Evolutionary conservation across 1,140 invertebrate species (phyloP).

Genomic region (Drosophila pandora): DNA sequence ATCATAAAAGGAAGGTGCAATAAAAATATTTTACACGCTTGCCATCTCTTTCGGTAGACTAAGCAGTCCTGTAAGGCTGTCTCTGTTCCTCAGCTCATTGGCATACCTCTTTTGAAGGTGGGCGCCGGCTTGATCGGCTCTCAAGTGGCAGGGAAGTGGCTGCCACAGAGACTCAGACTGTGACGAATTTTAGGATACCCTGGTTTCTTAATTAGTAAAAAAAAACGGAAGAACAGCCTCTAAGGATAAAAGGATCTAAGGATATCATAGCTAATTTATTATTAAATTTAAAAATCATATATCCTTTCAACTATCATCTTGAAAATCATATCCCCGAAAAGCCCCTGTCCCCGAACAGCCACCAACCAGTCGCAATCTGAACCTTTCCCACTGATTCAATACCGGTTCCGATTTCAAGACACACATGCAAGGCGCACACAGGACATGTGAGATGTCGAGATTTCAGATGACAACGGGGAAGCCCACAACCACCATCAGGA

Average conservation of each 20-base stretch:
- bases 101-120: slow-evolving; percentile 34
- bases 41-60: slow-evolving; percentile 20
- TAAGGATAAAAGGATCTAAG: not conserved
- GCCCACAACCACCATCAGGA: not conserved
- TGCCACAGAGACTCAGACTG: slow-evolving; percentile 3
- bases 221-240: too few species aligned
- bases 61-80: not conserved
- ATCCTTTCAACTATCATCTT: too few species aligned
- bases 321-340: not conserved
- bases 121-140: slow-evolving; percentile 39
- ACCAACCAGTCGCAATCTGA: slow-evolving; percentile 17
- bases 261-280: not conserved
- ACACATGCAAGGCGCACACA: slow-evolving; percentile 13
- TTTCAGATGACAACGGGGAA: slow-evolving; percentile 25
- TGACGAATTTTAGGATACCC: slow-evolving; percentile 22
- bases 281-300: not conserved
- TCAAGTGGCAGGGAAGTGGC: slow-evolving; percentile 35
- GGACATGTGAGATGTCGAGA: slow-evolving; percentile 12
- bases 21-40: slow-evolving; percentile 80
- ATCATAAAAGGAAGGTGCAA: slow-evolving; percentile 82
- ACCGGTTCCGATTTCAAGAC: slow-evolving; percentile 22
- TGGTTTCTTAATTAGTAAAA: not conserved
- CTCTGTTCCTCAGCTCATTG: slow-evolving; percentile 8
- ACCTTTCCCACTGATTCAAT: slow-evolving; percentile 24
- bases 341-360: not conserved